phyloP scores from a whole-genome alignment of 2,113 vertebrate species.

The Gracilinanus agilis region DNA sequence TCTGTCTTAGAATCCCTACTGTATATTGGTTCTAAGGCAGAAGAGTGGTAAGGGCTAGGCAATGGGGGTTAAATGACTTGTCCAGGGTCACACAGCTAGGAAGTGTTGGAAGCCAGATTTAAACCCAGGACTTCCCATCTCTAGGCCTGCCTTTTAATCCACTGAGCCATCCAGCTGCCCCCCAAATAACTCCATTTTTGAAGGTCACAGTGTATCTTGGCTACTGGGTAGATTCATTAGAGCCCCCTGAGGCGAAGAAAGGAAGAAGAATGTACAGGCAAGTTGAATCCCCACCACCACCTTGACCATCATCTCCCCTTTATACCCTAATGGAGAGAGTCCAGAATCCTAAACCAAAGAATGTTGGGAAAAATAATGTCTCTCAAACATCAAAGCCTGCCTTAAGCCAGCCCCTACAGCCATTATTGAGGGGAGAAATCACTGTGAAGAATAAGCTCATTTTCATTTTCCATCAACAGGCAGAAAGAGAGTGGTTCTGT shows the following conservation, averaged over 20 bases:
- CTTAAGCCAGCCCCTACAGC: neutral
- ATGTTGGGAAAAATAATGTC: neutral
- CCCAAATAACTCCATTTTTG: neutral
- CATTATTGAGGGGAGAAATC: neutral
- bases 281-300: neutral
- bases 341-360: neutral
- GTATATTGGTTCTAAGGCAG: no score
- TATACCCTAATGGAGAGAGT: neutral
- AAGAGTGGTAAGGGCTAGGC: no score
- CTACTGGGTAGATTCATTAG: no score
- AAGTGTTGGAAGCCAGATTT: no score
- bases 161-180: no score
- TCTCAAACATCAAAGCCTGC: neutral
- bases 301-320: neutral
- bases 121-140: no score
- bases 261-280: neutral
- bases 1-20: no score
- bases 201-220: no score
- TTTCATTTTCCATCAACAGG: neutral
- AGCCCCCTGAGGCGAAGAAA: no score
- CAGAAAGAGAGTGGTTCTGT: neutral
- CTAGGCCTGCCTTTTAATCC: no score
- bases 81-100: no score
- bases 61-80: no score
- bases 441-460: neutral